A percentile compares a stretch with the other conserved stretches of the same genome.
Conservation (phyloP, 1,140 invertebrate genomes). For the Oncopeltus fasciatus region DNA sequence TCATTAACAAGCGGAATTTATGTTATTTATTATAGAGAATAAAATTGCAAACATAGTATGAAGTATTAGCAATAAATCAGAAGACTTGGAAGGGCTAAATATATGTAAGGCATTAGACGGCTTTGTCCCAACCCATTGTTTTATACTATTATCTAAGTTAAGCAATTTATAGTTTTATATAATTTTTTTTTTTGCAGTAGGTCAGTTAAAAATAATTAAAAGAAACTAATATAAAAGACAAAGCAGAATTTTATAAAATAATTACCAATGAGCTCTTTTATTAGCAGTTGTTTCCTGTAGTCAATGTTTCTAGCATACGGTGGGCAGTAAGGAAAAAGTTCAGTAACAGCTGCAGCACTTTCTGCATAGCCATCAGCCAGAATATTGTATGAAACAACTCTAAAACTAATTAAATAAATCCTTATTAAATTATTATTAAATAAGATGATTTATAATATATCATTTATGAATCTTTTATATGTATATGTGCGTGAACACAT, state of each 20-base stretch:
- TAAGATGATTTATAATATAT: neutral
- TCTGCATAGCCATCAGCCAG: slow-evolving; percentile 77
- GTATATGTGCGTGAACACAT: neutral
- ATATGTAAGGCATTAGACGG: too few species aligned
- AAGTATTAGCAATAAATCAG: too few species aligned
- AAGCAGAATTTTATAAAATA: slow-evolving; percentile 5
- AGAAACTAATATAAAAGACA: neutral
- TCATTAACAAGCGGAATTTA: too few species aligned
- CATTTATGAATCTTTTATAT: neutral
- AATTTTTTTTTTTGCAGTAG: neutral
- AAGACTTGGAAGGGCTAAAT: too few species aligned
- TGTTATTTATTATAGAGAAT: too few species aligned
- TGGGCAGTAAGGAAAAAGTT: slow-evolving; percentile 68
- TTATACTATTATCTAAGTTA: too few species aligned
- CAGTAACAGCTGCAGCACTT: slow-evolving; percentile 52
- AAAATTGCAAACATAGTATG: too few species aligned
- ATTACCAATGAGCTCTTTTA: slow-evolving; percentile 68
- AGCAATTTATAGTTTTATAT: too few species aligned
- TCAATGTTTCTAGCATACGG: slow-evolving; percentile 60
- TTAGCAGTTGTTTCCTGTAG: slow-evolving; percentile 69
- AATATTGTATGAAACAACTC: slow-evolving; percentile 77
- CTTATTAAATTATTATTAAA: neutral
- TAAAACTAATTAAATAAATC: slow-evolving; percentile 40
- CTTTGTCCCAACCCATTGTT: too few species aligned
- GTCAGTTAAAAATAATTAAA: neutral